Conservation (phyloP, 2,113 vertebrate species). For the Ondatra zibethicus region DNA sequence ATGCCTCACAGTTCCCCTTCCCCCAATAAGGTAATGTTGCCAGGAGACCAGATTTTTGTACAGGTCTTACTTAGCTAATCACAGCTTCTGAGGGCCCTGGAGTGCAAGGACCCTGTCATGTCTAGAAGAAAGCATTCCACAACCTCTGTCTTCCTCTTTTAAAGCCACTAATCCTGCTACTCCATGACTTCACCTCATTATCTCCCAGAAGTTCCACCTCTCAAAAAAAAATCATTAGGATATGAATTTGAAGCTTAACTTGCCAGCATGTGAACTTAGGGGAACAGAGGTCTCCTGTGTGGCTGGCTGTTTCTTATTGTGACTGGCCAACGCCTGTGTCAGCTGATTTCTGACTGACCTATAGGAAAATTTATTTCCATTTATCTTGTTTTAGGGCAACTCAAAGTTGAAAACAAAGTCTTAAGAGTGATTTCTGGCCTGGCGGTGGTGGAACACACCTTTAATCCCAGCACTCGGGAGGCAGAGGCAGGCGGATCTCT, state of each 20-base stretch:
- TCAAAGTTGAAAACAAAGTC: background rate
- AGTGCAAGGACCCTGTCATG: too few species aligned
- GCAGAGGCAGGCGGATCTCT: background rate
- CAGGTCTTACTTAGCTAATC: background rate
- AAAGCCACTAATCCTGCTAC: background rate
- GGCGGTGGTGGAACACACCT: too few species aligned
- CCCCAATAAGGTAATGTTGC: background rate
- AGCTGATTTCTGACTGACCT: background rate
- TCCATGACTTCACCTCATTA: background rate
- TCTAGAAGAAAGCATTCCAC: background rate
- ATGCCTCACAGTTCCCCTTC: background rate
- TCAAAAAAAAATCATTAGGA: background rate
- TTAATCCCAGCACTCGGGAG: background rate
- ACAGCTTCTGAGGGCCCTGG: background rate
- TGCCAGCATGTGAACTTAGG: background rate
- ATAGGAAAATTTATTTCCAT: background rate
- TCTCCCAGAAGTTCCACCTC: background rate
- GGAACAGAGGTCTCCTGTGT: background rate
- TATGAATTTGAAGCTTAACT: background rate
- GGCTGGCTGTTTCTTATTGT: background rate
- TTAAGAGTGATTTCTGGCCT: constrained; percentile 51
- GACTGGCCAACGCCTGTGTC: background rate
- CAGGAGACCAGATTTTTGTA: background rate
- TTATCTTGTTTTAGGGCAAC: background rate
- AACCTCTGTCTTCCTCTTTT: background rate